These are phyloP conservation scores for Fopius arisanus DNA, from an alignment of 1,140 invertebrate genomes.

Conservation along the genomic window DNA sequence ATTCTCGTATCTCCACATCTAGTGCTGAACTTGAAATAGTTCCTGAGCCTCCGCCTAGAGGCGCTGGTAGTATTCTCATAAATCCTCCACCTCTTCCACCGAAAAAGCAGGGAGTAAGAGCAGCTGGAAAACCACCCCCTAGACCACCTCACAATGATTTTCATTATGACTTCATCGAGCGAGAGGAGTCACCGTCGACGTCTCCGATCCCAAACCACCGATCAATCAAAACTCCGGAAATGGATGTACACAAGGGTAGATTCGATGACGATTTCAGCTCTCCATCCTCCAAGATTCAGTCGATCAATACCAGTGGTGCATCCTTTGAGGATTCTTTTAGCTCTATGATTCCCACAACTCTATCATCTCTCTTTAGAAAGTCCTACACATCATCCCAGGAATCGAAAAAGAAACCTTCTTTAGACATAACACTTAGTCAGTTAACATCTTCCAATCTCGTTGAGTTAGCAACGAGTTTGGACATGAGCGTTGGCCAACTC, in stretches of 20 bases:
- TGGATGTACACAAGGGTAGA: constrained; percentile 36
- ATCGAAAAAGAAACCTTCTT: constrained; percentile 52
- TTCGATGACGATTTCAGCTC: constrained; percentile 60
- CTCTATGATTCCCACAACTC: constrained; percentile 50
- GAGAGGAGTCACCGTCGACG: constrained; percentile 61
- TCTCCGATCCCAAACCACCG: constrained; percentile 48
- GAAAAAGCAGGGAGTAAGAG: constrained; percentile 72
- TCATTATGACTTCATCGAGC: constrained; percentile 71
- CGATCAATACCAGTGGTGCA: neutral
- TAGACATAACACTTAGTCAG: constrained; percentile 83
- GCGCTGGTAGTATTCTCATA: constrained; percentile 65
- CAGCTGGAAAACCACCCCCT: constrained; percentile 69
- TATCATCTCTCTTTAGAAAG: constrained; percentile 50
- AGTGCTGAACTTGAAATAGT: constrained; percentile 64
- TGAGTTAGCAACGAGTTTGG: constrained; percentile 77
- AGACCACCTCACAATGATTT: constrained; percentile 71
- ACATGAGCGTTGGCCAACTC: constrained; percentile 78
- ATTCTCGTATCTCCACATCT: constrained; percentile 55
- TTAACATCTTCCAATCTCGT: constrained; percentile 81
- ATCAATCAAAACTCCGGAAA: constrained; percentile 41
- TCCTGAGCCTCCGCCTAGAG: constrained; percentile 77
- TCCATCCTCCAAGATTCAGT: constrained; percentile 50
- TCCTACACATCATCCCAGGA: constrained; percentile 26
- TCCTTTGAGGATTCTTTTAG: constrained; percentile 58
- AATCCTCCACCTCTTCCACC: constrained; percentile 86